Evolutionary conservation across 2,797 vertebrate genomes (phyloP).

Genomic region (Ctenosaura bakeri): DNA sequence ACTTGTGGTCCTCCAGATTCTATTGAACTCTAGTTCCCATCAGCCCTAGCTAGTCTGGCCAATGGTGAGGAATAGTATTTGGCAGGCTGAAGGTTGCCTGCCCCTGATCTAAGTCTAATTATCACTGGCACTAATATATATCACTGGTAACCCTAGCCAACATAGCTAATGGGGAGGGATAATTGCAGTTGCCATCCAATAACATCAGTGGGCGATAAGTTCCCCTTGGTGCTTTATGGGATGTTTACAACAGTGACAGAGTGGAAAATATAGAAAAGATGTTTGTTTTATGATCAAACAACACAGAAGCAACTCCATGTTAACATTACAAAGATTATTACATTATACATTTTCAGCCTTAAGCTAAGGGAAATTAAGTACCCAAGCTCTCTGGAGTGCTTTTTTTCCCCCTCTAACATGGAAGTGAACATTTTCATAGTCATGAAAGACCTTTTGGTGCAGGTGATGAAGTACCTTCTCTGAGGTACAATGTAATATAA

Average conservation of each 20-base stretch:
- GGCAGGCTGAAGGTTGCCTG: not conserved
- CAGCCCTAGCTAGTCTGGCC: not conserved
- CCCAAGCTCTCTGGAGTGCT: not conserved
- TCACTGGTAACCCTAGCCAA: not conserved
- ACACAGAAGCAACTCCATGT: not conserved
- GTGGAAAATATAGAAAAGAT: too few species aligned
- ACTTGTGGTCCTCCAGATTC: not conserved
- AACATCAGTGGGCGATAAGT: not conserved
- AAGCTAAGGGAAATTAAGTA: not conserved
- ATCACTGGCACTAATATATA: not conserved
- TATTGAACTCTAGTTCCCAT: not conserved
- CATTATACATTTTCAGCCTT: not conserved
- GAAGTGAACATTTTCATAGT: constrained; percentile 31
- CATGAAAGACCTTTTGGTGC: not conserved
- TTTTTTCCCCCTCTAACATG: not conserved
- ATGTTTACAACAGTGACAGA: not conserved
- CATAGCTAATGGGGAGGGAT: too few species aligned
- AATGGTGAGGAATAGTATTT: not conserved
- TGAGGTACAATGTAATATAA: constrained; percentile 23
- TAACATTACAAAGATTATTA: not conserved
- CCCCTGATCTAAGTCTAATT: not conserved
- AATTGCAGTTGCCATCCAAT: not conserved
- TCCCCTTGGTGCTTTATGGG: not conserved
- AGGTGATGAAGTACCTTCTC: not conserved
- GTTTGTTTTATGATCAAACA: not conserved